Percentiles rank a stretch among this genome's conserved stretches.
Conservation (phyloP, 1,140 invertebrate genomes). For the Drosophila suzukii region DNA sequence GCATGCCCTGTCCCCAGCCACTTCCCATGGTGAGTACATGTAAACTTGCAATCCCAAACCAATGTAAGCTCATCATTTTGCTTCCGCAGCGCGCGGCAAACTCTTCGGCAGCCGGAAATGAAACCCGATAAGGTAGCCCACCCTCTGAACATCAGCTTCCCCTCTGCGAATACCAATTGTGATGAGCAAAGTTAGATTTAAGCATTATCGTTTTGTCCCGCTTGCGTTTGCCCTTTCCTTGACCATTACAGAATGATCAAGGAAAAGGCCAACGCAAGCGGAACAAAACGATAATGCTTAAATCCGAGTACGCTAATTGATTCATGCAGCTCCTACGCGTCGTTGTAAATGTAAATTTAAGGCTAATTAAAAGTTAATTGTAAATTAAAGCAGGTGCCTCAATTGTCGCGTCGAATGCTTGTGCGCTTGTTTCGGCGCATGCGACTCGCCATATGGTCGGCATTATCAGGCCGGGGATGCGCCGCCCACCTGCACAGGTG, state of each 20-base stretch:
- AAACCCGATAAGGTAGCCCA: slow-evolving; percentile 29
- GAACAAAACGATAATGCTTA: too few species aligned
- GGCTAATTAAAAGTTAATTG: slow-evolving; percentile 74
- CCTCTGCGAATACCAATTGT: slow-evolving; percentile 41
- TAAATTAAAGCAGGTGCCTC: slow-evolving; percentile 57
- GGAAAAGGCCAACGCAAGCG: too few species aligned
- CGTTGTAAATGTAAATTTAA: slow-evolving; percentile 53
- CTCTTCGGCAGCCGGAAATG: slow-evolving; percentile 71
- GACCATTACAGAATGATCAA: too few species aligned
- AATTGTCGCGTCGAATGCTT: slow-evolving; percentile 37
- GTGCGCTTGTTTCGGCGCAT: slow-evolving; percentile 19
- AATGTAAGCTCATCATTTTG: slow-evolving; percentile 1
- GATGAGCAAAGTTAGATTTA: slow-evolving; percentile 50
- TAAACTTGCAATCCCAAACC: background rate
- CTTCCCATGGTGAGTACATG: slow-evolving; percentile 54
- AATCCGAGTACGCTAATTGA: slow-evolving; percentile 55
- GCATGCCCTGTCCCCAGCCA: slow-evolving; percentile 61
- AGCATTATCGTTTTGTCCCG: slow-evolving; percentile 30
- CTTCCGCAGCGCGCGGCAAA: slow-evolving; percentile 55
- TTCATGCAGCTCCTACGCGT: slow-evolving; percentile 39
- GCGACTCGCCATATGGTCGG: slow-evolving; percentile 65
- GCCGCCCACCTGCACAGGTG: slow-evolving; percentile 35
- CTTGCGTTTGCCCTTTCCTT: slow-evolving; percentile 9
- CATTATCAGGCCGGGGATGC: slow-evolving; percentile 18
- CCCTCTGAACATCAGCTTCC: slow-evolving; percentile 19